A percentile compares a stretch with the other conserved stretches of the same genome.
Conservation (phyloP, 2,113 vertebrate genomes). For the Hemichromis elongatus region DNA sequence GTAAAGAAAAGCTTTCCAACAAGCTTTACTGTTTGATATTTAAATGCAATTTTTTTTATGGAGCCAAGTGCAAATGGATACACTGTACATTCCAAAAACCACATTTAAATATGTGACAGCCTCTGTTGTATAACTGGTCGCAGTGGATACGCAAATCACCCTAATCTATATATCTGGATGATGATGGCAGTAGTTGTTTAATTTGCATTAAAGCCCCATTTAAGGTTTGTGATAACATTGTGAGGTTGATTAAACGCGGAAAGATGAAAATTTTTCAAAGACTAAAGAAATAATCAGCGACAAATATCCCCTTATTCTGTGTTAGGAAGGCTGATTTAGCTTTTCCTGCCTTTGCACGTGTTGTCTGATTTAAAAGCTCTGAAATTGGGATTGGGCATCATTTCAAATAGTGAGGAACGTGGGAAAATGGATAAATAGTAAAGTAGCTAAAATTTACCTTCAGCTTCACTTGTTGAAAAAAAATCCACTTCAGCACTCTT, state of each 20-base stretch:
- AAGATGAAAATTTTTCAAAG: background rate
- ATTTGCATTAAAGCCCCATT: background rate
- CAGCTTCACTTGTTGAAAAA: background rate
- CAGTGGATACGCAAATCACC: background rate
- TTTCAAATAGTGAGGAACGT: background rate
- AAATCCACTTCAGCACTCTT: background rate
- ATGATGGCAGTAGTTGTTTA: background rate
- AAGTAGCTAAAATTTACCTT: background rate
- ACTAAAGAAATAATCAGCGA: background rate
- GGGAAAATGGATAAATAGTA: background rate
- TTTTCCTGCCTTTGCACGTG: background rate
- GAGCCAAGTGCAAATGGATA: slow-evolving; percentile 4
- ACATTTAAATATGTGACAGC: background rate
- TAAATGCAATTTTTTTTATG: background rate
- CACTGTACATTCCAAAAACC: background rate
- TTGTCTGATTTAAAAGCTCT: background rate
- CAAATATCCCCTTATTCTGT: background rate
- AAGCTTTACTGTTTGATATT: background rate
- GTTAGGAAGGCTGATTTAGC: background rate
- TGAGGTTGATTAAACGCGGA: background rate
- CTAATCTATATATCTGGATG: background rate
- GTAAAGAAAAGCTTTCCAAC: slow-evolving; percentile 11
- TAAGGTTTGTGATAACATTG: background rate
- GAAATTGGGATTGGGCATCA: background rate
- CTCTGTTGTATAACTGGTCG: background rate